Base-by-base conservation (phyloP, 2,888 invertebrate genomes). In the Nycteola revayana region DNA sequence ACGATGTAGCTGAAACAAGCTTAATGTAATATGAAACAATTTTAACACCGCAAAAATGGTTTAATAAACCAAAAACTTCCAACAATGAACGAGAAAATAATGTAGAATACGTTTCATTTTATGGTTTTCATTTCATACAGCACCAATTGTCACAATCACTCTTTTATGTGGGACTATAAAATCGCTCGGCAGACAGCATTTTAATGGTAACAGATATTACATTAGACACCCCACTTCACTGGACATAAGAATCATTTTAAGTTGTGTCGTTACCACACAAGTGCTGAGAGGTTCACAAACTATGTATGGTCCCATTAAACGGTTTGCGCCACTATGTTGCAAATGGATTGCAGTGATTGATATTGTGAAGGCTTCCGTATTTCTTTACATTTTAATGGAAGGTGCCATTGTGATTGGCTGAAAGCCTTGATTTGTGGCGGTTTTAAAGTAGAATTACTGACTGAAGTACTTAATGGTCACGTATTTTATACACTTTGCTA, bases 241-340 rank as follows among this genome's bases (percentile, higher is more conserved):
- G 14, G 14, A 14, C 2, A 21, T 21, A 21, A 7, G 21, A 7
- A 21, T 21, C 21, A n/a, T 21, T n/a, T n/a, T 7, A 21, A 21
- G 2, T n/a, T 7, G 21, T 5, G 4, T 21, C 7, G n/a, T 7
- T 21, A 21, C n/a, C 21, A n/a, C 14, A 14, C 14, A 21, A 5
- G 7, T 21, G 21, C 21, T 14, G 21, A 2, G 3, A 21, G 7
- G 7, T 21, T 3, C 7, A 21, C 21, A n/a, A 21, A 21, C 21
- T 7, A 21, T 21, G 21, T 21, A 21, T 21, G 21, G 21, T 7
- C 8, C 29, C 36, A 42, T 47, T 44, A 43, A 51, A 49, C 21
- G 41, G 28, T 43, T 41, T 37, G 30, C 33, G 11, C 32, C 30
- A 57, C 58, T 44, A 43, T 56, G 53, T 60, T 49, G 44, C 42